Base-by-base conservation (phyloP, 2,888 invertebrate genomes). In the Napeogenes inachia region DNA sequence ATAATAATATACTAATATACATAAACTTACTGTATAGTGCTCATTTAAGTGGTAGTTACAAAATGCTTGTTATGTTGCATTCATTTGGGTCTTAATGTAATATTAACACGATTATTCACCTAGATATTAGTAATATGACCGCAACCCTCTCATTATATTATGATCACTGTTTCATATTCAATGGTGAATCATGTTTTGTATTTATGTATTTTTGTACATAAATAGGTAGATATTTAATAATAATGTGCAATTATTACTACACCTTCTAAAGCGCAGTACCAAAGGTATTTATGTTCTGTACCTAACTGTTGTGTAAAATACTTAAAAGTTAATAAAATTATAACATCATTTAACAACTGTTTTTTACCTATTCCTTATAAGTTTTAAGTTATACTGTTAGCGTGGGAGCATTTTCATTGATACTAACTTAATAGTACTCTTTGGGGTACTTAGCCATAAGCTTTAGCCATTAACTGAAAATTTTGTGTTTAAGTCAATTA, bases 231-330 rank as follows among this genome's bases (percentile, higher is more conserved):
- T 76, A 75, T 82, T 82, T 79, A 5, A 35, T 21, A 84, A 85
- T 85, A 79, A 85, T 81, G 88, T 89, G 88, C 89, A 87, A 89
- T 88, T 86, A 89, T 88, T 86, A 88, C 76, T 79, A 84, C 80
- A 82, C 84, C 78, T 78, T 78, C 75, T 80, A 79, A 76, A 21
- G 21, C 82, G 82, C 84, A 81, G 85, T 89, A 87, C 87, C 87
- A 89, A 88, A 89, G 87, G 87, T 89, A 86, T 87, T 82, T 85
- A 83, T 82, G 85, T 88, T 87, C 83, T 81, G 81, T 87, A 85
- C 69, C 68, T 70, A 65, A 82, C 83, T 86, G 86, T 89, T 89
- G 81, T 89, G 84, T 89, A 85, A 85, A 84, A 85, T 86, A 85
- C 81, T 87, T 83, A 74, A 67, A 74, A 84, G 83, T 83, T 87